Base-by-base conservation (phyloP, 2,888 invertebrate species). In the Rotaria sp. region DNA sequence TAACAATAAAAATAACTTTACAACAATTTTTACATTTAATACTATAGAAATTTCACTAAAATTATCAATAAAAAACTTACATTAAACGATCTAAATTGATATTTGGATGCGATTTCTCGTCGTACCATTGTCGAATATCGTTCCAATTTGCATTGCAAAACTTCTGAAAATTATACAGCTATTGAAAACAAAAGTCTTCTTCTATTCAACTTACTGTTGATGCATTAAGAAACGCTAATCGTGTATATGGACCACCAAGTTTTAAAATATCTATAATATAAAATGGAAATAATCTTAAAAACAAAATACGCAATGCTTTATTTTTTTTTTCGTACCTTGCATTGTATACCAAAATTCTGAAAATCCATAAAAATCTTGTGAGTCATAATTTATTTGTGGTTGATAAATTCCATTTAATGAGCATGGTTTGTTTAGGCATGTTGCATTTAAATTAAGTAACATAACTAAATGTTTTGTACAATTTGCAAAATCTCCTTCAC, bases 321-420 rank as follows among this genome's bases (percentile, higher is more conserved):
- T 35, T 30, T 26, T 26, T 45, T 21, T 24, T 5, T 26, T 87
- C 10, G 91, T 89, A 88, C 92, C 92, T 86, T 92, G 89, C 89
- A 90, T 90, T 38, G 91, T 90, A 88, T 92, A 92, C 91, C 91
- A 92, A 87, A 92, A 92, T 88, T 92, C 92, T 5, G 92, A 91
- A 88, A 92, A 92, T 3, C 92, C 92, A 88, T 90, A 92, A 87
- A 92, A 92, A 85, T 90, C 89, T 38, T n/a, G 55, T 85, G 88
- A 88, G 8, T 87, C 59, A 85, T 88, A 89, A 74, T 89, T 88
- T 59, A 91, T 90, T 0, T 88, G 86, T 1, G 91, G 91, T 88
- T 91, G 91, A 87, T 90, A 89, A 24, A 90, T 89, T 10, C 91
- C 91, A 84, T 90, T 89, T 88, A 91, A 89, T 18, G 90, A 90